Base-by-base conservation (phyloP, 2,888 invertebrate species). In the Bimastos eiseni region DNA sequence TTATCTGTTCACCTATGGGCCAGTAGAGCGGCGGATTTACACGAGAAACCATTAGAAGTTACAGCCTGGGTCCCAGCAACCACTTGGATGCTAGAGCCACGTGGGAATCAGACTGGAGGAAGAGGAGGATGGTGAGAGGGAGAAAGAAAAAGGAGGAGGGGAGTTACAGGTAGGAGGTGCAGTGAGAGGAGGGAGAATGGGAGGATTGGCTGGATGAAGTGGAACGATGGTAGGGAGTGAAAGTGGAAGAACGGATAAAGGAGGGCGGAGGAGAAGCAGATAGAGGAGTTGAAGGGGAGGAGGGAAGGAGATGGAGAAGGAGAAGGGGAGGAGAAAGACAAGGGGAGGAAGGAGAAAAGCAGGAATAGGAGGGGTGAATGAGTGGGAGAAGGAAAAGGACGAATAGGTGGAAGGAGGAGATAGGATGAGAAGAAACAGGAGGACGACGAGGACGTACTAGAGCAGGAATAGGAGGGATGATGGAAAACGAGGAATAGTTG, bases 1-100 rank as follows among this genome's bases (percentile, higher is more conserved):
- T 70, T 70, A 70, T 70, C 70, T 70, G 70, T n/a, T 70, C 70
- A 70, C 70, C 70, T 70, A 55, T 55, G n/a, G 30, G 70, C 70
- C 30, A 70, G 70, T 70, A 17, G 6, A 41, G 49, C 24, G 30
- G n/a, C 3, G 70, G 70, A 70, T 70, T 70, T 70, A 70, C 30
- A n/a, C 70, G 70, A 15, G 11, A 8, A 70, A n/a, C 70, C 70
- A 70, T 70, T 70, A 70, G 70, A 11, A 70, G 30, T 30, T 30
- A 8, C 70, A 13, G 70, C 5, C 70, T 3, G 30, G 44, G 49
- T 21, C 70, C n/a, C 19, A 3, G 70, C n/a, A 70, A 70, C 70
- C 70, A 70, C 70, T 70, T 70, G 70, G 70, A 11, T n/a, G 70
- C 70, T n/a, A 30, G 8, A 8, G 1, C 70, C 70, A 70, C 88